These are phyloP conservation scores for Ephialtes manifestator DNA, from an alignment of 2,888 invertebrate genomes.

Conservation along the genomic window DNA sequence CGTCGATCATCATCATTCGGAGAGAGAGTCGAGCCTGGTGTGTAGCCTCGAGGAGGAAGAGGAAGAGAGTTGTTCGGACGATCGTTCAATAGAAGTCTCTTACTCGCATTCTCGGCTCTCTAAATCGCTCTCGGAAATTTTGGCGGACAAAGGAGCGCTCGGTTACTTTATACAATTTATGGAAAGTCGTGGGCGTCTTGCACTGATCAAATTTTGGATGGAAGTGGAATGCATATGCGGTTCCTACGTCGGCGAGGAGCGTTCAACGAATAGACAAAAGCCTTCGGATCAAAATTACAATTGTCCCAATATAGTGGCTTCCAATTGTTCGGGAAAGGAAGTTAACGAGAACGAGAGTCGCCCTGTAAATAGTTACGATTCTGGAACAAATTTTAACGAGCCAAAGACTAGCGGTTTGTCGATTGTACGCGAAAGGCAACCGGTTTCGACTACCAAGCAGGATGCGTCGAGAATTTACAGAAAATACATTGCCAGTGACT, in stretches of 20 bases:
- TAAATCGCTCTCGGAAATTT: conserved; percentile 91
- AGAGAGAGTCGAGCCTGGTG: conserved; percentile 59
- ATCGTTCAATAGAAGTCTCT: conserved; percentile 80
- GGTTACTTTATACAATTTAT: conserved; percentile 95
- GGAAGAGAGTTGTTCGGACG: conserved; percentile 77
- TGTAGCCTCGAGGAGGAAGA: conserved; percentile 83
- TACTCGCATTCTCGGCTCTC: conserved; percentile 89
- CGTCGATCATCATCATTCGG: background rate
- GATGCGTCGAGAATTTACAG: conserved; percentile 92
- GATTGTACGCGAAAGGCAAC: conserved; percentile 71
- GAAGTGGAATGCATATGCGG: conserved; percentile 90
- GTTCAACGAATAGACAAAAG: background rate
- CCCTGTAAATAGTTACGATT: conserved; percentile 73
- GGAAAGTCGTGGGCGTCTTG: conserved; percentile 90
- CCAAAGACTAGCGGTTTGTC: conserved; percentile 80
- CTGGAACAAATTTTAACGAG: conserved; percentile 76
- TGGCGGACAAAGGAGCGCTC: conserved; percentile 92
- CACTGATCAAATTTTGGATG: conserved; percentile 91
- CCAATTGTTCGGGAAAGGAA: background rate
- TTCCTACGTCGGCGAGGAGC: conserved; percentile 68
- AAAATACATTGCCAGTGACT: conserved; percentile 92
- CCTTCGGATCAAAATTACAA: conserved; percentile 15
- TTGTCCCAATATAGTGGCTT: background rate
- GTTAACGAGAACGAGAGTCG: background rate
- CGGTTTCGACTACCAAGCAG: conserved; percentile 81